Conservation (phyloP, 2,888 invertebrate species). For the Bruchidius siliquastri region DNA sequence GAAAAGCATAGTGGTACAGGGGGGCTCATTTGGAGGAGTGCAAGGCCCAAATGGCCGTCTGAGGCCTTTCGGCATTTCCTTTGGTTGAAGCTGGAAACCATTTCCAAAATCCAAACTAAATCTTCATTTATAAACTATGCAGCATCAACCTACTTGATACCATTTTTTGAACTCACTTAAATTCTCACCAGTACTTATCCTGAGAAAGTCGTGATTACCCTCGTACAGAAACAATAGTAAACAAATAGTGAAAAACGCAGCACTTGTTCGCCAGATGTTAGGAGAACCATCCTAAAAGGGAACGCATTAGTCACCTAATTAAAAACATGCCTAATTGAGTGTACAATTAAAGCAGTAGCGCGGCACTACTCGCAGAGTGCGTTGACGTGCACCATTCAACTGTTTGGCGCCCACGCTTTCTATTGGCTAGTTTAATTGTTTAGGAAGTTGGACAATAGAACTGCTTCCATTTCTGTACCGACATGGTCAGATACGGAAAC, state of each 20-base stretch:
- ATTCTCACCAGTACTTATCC: no score
- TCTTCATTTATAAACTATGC: no score
- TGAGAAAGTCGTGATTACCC: no score
- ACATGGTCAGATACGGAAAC: neutral
- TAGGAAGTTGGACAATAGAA: neutral
- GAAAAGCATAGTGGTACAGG: no score
- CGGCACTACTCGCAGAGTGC: neutral
- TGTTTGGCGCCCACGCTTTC: neutral
- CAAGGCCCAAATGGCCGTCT: no score
- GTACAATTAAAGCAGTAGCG: neutral
- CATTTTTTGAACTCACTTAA: no score
- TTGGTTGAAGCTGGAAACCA: no score
- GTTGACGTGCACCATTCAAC: neutral
- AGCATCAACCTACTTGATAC: no score
- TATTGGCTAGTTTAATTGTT: neutral
- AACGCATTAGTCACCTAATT: neutral
- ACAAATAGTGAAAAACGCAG: neutral
- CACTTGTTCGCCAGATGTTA: neutral
- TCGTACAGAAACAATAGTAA: neutral
- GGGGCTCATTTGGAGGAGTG: no score
- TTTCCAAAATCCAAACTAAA: no score
- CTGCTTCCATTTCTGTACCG: neutral
- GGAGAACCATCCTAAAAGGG: neutral
- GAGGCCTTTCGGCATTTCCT: no score
- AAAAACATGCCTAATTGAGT: neutral